phyloP scores from a whole-genome alignment of 2,888 invertebrate species.

The Dione juno region DNA sequence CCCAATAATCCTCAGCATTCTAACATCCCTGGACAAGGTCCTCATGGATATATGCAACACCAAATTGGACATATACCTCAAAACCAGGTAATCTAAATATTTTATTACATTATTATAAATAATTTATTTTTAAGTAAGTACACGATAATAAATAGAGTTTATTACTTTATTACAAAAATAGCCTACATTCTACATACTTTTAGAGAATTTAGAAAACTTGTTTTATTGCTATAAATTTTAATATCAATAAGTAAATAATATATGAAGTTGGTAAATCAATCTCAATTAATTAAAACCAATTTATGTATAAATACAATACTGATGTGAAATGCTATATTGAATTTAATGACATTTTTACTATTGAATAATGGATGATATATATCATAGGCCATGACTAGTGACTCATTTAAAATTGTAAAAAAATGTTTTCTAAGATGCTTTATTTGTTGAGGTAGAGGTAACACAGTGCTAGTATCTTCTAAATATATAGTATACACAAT shows the following conservation, averaged over 20 bases:
- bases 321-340: background rate
- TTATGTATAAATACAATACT: background rate
- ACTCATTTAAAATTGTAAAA: slow-evolving; percentile 60
- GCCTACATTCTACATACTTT: background rate
- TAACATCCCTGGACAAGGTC: slow-evolving; percentile 81
- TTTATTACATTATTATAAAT: background rate
- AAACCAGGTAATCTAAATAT: slow-evolving; percentile 65
- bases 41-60: slow-evolving; percentile 86
- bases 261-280: background rate
- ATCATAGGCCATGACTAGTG: slow-evolving; percentile 59
- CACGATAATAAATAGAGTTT: background rate
- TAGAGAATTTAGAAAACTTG: background rate
- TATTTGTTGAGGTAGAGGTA: slow-evolving; percentile 57
- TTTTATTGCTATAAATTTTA: background rate
- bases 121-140: background rate
- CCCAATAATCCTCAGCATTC: slow-evolving; percentile 75
- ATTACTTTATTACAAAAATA: background rate
- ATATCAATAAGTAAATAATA: background rate
- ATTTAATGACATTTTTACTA: slow-evolving; percentile 15
- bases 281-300: background rate
- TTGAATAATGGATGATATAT: slow-evolving; percentile 71
- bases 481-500: slow-evolving; percentile 68
- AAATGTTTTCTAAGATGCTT: slow-evolving; percentile 56
- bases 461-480: slow-evolving; percentile 53
- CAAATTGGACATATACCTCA: slow-evolving; percentile 83